Conservation (phyloP, 1,140 invertebrate species). For the Panagrolaimus sp. region DNA sequence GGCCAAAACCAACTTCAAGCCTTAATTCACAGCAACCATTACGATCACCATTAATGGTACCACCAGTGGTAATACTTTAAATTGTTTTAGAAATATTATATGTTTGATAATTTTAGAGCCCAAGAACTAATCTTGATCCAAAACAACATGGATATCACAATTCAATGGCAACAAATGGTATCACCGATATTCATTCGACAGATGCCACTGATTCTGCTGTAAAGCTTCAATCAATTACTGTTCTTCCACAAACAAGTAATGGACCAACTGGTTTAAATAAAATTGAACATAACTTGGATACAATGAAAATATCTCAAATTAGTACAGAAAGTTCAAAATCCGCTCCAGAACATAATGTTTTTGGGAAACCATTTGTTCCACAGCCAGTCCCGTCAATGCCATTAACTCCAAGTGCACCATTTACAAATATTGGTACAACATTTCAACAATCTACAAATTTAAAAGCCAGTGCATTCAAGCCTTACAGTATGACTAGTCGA, state of each 20-base stretch:
- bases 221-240: too few relatives aligned
- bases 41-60: conserved; percentile 21
- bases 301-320: conserved; percentile 35
- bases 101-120: not conserved
- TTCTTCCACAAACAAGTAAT: too few relatives aligned
- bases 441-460: not conserved
- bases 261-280: too few relatives aligned
- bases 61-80: conserved; percentile 18
- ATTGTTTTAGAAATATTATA: not conserved
- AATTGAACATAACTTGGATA: conserved; percentile 1
- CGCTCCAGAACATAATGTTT: conserved; percentile 25
- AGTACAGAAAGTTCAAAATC: conserved; percentile 35
- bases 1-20: conserved; percentile 45
- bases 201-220: too few relatives aligned
- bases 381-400: conserved; percentile 18
- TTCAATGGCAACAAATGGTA: not conserved
- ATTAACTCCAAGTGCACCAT: conserved; percentile 16
- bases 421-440: conserved; percentile 16
- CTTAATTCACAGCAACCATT: conserved; percentile 25
- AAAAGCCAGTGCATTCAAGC: conserved; percentile 14
- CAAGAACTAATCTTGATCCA: conserved; percentile 9
- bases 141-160: not conserved
- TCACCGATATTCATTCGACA: too few relatives aligned
- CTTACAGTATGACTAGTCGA: conserved; percentile 26
- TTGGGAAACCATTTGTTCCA: conserved; percentile 15